Evolutionary conservation across 30 jellyfish, hydroid and myxozoan species (phyloP), one percentile per base, ranked within the genome.

Genomic region (Hydractinia echinata): DNA sequence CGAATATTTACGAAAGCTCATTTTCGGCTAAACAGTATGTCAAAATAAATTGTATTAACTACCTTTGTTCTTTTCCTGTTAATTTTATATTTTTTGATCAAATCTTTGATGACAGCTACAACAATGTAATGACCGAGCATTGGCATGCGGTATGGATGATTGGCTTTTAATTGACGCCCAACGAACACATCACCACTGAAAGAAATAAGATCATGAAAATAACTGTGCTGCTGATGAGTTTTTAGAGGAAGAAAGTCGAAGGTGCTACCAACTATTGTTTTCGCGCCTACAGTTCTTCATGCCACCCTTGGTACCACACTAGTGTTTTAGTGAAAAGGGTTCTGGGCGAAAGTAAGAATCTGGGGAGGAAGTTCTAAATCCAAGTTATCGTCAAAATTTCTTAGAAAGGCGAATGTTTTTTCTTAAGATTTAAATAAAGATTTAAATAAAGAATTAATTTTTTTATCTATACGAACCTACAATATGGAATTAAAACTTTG

Each of bases 171-270:
- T 80, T 71, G 85, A 49, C 97, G 74, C 48, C 97, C 97, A 77
- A 86, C 97, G 64, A 91, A 91, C 10, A 91, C 97, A 66, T 91
- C 97, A n/a, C 97, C 97, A 82, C 97, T 91, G 61, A 62, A 58
- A 74, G 49, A 62, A 67, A 0, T 39, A 73, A 72, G 58, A 30
- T 30, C 44, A 30, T 30, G 44, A 30, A 30, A 30, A 30, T 30
- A 30, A 30, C 44, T 30, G 44, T 1, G 15, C 15, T 13, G 18
- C 2, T 60, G 18, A 60, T 60, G 16, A 60, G 18, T 14, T 16
- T 13, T 30, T 30, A 30, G 2, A 30, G 44, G 44, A 30, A 30
- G 2, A 30, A 30, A 30, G 44, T 30, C 44, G 1, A 30, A 30
- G 44, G 44, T 30, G 44, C 44, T 30, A 1, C 44, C 44, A 30